Conservation (phyloP, 2,113 vertebrate species). For the Bombycilla garrulus region DNA sequence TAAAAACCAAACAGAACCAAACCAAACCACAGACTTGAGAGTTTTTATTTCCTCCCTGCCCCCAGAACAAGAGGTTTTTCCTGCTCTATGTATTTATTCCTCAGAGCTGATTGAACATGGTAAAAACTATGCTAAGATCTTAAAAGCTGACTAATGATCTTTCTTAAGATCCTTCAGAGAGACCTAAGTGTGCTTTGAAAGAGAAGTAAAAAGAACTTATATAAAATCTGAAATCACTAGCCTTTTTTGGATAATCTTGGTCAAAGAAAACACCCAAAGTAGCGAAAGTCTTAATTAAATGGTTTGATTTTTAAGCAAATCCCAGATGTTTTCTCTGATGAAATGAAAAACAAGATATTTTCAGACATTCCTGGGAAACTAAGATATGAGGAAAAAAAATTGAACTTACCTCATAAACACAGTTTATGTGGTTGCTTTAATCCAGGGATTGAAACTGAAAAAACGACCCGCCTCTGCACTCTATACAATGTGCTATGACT, state of each 20-base stretch:
- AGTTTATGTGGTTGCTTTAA: conserved; percentile 31
- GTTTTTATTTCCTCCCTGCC: not conserved
- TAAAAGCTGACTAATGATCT: not conserved
- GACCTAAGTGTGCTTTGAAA: not conserved
- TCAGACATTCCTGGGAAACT: conserved; percentile 1
- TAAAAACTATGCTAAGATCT: not conserved
- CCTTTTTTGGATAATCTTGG: not conserved
- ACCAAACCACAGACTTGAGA: not conserved
- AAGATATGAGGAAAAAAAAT: not conserved
- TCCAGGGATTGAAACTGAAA: not conserved
- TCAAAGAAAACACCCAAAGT: not conserved
- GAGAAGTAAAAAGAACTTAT: not conserved
- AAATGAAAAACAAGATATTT: conserved; percentile 38
- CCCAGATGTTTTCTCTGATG: not conserved
- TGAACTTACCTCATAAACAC: not conserved
- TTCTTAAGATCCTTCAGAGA: not conserved
- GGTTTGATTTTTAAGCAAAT: not conserved
- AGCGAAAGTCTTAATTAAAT: not conserved
- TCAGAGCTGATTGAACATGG: not conserved
- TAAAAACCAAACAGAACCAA: not conserved
- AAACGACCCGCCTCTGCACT: not conserved
- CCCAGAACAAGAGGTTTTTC: not conserved
- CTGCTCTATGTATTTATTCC: not conserved
- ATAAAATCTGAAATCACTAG: not conserved
- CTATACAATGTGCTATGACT: not conserved